A percentile compares a stretch with the other conserved stretches of the same genome.
Conservation (phyloP, 2,888 invertebrate species). For the Parnassius apollo region DNA sequence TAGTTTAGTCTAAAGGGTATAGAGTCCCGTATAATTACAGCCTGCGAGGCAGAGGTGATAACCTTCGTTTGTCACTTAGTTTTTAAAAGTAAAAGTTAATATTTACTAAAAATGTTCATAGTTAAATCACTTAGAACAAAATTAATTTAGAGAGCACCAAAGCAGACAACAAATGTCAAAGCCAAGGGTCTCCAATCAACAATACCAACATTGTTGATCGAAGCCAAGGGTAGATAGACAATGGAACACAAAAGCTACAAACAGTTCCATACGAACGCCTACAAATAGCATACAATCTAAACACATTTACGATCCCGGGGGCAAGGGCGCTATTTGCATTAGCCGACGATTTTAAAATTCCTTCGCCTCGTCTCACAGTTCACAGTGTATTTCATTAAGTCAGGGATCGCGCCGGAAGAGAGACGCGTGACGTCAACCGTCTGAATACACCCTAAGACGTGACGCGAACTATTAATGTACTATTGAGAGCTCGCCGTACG, state of each 20-base stretch:
- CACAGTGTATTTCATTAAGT: conserved; percentile 43
- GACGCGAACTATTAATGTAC: conserved; percentile 56
- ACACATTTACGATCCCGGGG: conserved; percentile 20
- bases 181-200: no score
- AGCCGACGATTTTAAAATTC: conserved; percentile 35
- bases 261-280: conserved; percentile 10
- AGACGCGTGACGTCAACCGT: conserved; percentile 66
- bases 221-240: conserved; percentile 12
- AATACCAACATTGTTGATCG: no score
- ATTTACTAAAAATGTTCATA: no score
- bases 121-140: no score
- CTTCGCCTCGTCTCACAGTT: conserved; percentile 30
- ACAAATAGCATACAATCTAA: conserved; percentile 23
- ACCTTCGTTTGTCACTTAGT: no score
- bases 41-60: no score
- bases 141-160: not conserved
- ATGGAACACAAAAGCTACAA: conserved; percentile 1
- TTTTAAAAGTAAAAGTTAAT: no score
- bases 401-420: conserved; percentile 62
- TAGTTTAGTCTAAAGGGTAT: no score
- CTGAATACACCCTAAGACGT: conserved; percentile 62
- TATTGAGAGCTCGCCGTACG: conserved; percentile 41
- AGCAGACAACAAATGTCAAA: conserved; percentile 10
- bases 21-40: no score
- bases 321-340: conserved; percentile 31